Evolutionary conservation across 2,113 vertebrate species (phyloP).

Genomic region (Dromaius novaehollandiae): DNA sequence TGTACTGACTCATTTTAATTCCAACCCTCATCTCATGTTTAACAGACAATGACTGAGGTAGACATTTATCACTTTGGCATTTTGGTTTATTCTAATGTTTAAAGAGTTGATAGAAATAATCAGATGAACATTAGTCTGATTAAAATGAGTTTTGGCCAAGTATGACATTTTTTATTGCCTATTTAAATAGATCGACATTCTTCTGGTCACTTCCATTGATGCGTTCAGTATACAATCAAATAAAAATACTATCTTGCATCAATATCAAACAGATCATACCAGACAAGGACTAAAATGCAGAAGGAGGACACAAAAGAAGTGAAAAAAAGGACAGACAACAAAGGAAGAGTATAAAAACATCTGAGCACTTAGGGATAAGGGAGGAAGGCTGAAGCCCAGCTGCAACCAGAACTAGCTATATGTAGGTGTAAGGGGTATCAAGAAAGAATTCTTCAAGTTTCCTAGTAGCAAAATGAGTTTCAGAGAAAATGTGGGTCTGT

Average conservation of each 20-base stretch:
- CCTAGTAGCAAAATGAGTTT: neutral
- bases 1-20: neutral
- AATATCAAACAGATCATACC: neutral
- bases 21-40: neutral
- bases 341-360: neutral
- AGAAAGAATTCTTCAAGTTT: neutral
- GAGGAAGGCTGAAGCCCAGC: neutral
- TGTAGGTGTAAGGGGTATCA: neutral
- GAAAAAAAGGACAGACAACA: neutral
- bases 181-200: neutral
- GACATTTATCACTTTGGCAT: neutral
- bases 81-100: constrained; percentile 3
- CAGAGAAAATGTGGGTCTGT: neutral
- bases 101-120: constrained; percentile 22
- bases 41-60: neutral
- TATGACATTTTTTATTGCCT: neutral
- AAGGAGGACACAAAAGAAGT: neutral
- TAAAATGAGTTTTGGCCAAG: constrained; percentile 23
- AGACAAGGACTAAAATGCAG: neutral
- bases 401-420: neutral
- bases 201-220: neutral
- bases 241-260: neutral
- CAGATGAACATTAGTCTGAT: constrained; percentile 18
- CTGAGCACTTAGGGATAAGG: neutral
- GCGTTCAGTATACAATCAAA: neutral